These are phyloP conservation scores for Sturnira hondurensis DNA, from an alignment of 2,113 vertebrate genomes.

Conservation along the genomic window DNA sequence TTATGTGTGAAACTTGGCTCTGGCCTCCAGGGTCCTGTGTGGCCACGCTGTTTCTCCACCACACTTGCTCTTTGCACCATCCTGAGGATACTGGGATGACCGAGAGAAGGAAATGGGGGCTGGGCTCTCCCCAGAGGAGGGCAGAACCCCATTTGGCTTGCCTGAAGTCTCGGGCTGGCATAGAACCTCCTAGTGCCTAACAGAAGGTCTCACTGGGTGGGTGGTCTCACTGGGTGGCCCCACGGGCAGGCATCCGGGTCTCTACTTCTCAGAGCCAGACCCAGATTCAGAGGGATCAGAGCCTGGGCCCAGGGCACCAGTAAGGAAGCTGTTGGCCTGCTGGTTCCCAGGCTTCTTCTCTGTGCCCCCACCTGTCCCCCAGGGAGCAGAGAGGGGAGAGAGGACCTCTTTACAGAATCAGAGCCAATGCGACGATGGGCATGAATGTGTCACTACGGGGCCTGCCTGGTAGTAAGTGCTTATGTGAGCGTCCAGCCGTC, in stretches of 20 bases:
- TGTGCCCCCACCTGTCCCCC: no score
- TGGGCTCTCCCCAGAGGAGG: accelerated
- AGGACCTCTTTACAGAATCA: not conserved
- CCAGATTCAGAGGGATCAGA: no score
- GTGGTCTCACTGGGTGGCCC: not conserved
- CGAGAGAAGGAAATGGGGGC: not conserved
- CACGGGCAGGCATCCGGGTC: accelerated
- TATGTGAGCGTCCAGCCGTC: not conserved
- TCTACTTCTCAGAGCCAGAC: not conserved
- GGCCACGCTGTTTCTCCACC: not conserved
- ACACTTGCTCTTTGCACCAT: not conserved
- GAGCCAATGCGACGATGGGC: not conserved
- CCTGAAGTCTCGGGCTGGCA: not conserved
- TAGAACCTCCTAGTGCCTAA: not conserved
- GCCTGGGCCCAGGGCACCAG: not conserved
- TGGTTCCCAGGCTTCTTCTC: not conserved
- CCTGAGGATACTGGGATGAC: no score
- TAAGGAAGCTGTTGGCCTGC: accelerated
- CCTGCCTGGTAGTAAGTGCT: accelerated
- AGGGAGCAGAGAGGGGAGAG: not conserved
- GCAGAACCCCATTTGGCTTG: not conserved
- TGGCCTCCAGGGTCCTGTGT: no score
- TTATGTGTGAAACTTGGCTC: not conserved
- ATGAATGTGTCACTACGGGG: accelerated
- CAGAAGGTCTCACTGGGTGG: accelerated